These are phyloP conservation scores for Poecilia gillii DNA, from an alignment of 2,797 vertebrate genomes.

Conservation along the genomic window DNA sequence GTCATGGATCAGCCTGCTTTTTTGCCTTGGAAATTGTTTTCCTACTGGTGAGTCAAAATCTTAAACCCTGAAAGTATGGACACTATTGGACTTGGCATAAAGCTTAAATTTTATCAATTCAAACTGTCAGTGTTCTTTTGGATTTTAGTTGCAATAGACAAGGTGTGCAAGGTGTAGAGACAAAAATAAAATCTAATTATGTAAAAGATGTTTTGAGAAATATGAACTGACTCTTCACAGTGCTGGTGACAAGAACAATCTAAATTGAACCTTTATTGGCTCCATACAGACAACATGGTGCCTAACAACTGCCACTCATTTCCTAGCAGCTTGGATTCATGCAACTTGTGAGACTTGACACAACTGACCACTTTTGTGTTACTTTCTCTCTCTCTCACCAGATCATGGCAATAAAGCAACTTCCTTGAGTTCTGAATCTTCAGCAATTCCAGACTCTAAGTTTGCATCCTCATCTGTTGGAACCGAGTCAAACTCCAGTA, in stretches of 20 bases:
- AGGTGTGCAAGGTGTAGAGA: not conserved
- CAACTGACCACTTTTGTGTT: not conserved
- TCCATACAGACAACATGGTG: not conserved
- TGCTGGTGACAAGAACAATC: not conserved
- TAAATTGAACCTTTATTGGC: not conserved
- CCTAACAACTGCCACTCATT: not conserved
- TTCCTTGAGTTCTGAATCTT: not conserved
- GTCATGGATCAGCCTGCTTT: not conserved
- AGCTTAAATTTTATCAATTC: not conserved
- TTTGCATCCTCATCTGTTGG: not conserved
- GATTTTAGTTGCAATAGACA: not conserved
- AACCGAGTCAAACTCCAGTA: not conserved
- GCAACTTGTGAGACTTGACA: not conserved
- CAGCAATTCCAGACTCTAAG: not conserved
- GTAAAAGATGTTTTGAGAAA: not conserved
- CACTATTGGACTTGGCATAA: no score
- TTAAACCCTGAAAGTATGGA: not conserved
- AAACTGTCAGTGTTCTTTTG: not conserved
- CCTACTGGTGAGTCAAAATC: not conserved
- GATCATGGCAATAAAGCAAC: not conserved
- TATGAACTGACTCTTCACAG: not conserved
- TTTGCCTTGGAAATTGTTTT: conserved; percentile 1
- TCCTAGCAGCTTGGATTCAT: not conserved
- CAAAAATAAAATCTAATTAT: not conserved
- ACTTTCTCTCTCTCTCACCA: not conserved